These are phyloP conservation scores for Ganaspis brasiliensis DNA, from an alignment of 2,888 invertebrate species.

Conservation along the genomic window DNA sequence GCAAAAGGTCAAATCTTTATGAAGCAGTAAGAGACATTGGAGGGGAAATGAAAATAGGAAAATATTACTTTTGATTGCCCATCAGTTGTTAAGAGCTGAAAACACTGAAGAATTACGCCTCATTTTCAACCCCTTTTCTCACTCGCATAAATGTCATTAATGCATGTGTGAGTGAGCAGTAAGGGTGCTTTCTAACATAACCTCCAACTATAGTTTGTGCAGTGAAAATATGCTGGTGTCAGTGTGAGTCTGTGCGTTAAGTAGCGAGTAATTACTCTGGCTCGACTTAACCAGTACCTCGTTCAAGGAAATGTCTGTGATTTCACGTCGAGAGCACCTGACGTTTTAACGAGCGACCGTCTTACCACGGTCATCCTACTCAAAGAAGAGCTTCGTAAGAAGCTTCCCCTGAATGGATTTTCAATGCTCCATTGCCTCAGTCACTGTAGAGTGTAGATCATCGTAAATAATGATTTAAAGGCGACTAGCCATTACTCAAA, in stretches of 20 bases:
- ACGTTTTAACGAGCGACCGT: slow-evolving; percentile 39
- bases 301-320: slow-evolving; percentile 27
- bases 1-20: neutral
- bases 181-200: slow-evolving; percentile 37
- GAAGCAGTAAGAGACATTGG: neutral
- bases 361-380: slow-evolving; percentile 17
- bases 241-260: slow-evolving; percentile 24
- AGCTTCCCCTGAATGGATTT: slow-evolving; percentile 20
- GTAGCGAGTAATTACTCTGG: slow-evolving; percentile 47
- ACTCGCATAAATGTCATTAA: slow-evolving; percentile 11
- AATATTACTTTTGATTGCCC: slow-evolving; percentile 34
- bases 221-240: slow-evolving; percentile 43
- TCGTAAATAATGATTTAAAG: slow-evolving; percentile 34
- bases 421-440: slow-evolving; percentile 20
- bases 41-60: slow-evolving; percentile 9
- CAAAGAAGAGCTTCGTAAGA: slow-evolving; percentile 26
- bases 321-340: slow-evolving; percentile 41
- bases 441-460: slow-evolving; percentile 24
- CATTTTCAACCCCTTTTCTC: slow-evolving; percentile 27
- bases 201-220: slow-evolving; percentile 42
- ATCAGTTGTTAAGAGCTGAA: slow-evolving; percentile 18
- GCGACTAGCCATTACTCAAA: slow-evolving; percentile 13
- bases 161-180: neutral
- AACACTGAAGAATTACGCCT: slow-evolving; percentile 25
- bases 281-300: slow-evolving; percentile 52